A percentile compares a stretch with the other conserved stretches of the same genome.
Evolutionary conservation across 2,888 invertebrate genomes (phyloP).

Genomic region (Nomada ruficornis): DNA sequence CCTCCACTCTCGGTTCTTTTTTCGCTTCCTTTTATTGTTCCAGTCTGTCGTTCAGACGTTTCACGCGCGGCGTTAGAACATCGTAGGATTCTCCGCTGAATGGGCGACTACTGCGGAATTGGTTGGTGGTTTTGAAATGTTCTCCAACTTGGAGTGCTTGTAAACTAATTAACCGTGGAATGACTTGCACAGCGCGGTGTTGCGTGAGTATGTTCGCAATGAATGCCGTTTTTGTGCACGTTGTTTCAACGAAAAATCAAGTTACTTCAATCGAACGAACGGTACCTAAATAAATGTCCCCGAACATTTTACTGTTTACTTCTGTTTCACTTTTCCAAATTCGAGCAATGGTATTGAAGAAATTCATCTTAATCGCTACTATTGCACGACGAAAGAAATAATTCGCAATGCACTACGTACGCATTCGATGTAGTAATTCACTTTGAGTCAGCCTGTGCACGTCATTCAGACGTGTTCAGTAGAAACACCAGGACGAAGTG

Average conservation of each 20-base stretch:
- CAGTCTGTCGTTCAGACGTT: background rate
- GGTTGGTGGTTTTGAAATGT: constrained; percentile 1
- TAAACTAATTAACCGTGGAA: constrained; percentile 12
- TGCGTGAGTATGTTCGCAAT: background rate
- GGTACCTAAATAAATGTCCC: no score
- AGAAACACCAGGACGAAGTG: constrained; percentile 13
- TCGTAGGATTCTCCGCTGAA: background rate
- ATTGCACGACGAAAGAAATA: no score
- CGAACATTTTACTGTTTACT: no score
- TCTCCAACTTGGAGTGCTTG: constrained; percentile 3
- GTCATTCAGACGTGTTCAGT: background rate
- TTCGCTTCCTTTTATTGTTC: no score
- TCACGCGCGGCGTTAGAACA: background rate
- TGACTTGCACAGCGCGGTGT: background rate
- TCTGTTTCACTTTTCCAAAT: no score
- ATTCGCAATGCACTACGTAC: no score
- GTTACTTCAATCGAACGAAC: no score
- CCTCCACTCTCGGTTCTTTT: no score
- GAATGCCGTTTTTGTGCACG: background rate
- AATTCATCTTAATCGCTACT: no score
- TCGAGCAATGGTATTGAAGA: no score
- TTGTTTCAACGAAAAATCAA: no score
- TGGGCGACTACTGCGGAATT: constrained; percentile 6
- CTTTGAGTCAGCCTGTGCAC: background rate
- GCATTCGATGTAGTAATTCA: background rate